Base-by-base conservation (phyloP, 1,140 invertebrate species). In the Geopemphigus sp. region DNA sequence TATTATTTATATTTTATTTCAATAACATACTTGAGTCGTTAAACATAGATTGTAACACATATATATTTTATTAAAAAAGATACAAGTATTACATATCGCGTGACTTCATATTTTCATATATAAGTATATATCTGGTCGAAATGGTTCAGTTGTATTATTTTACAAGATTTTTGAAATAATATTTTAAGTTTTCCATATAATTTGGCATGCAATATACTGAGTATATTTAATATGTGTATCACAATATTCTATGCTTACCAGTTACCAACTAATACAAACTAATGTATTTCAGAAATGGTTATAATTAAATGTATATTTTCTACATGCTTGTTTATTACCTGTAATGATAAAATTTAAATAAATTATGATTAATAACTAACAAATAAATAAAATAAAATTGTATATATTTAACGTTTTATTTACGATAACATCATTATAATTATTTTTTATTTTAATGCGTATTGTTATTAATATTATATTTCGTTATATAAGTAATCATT, bases 141-240 rank as follows among this genome's bases (percentile, higher is more conserved):
- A 50, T 68, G 50, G 50, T 68, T 68, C 66, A 68, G 50, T 68
- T 68, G 39, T 50, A 68, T 68, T 68, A 50, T 68, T 50, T 50
- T 47, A 68, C 50, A 22, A 68, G 45, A 22, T 68, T 68, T 68
- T 50, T 1, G 50, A 68, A 68, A 50, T 68, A 50, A 12, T 50
- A 47, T 5, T n/a, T 39, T 50, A 26, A 17, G 0, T 68, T 24
- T 8, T 45, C 24, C 24, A 8, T 50, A n/a, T n/a, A 57, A 57
- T 15, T 68, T 68, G 39, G 1, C 14, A 24, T 50, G 45, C 8
- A 8, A 50, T 19, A 24, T 29, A 63, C 32, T 39, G 8, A 8
- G 32, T 63, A 32, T 19, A 32, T 29, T 63, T 24, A 63, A 63
- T 63, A n/a, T n/a, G n/a, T n/a, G 17, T 39, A 39, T 39, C 32